Evolutionary conservation across 30 jellyfish, hydroid and myxozoan genomes (phyloP).

Genomic region (Turritopsis rubra): DNA sequence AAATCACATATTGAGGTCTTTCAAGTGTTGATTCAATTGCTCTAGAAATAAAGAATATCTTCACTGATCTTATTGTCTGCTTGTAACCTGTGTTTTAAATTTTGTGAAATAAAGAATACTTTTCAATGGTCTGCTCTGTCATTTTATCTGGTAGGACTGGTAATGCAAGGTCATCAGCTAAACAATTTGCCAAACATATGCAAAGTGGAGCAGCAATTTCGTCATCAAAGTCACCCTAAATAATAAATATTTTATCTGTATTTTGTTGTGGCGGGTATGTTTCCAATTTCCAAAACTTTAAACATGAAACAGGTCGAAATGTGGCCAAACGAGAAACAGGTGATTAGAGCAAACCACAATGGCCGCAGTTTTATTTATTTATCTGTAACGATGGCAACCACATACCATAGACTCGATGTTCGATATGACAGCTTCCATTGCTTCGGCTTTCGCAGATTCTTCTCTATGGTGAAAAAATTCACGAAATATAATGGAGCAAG

Average conservation of each 20-base stretch:
- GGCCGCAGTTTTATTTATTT: no score
- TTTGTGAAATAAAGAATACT: background rate
- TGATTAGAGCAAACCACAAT: no score
- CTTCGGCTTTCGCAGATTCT: constrained; percentile 47
- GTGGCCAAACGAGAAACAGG: no score
- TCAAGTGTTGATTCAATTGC: constrained; percentile 67
- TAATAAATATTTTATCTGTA: no score
- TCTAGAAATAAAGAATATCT: constrained; percentile 28
- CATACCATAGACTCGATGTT: constrained; percentile 87
- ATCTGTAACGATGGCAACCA: no score
- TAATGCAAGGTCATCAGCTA: constrained; percentile 69
- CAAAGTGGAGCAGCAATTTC: constrained; percentile 89
- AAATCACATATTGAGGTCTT: constrained; percentile 69
- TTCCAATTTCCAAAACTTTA: no score
- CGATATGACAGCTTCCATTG: constrained; percentile 90
- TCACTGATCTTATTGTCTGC: background rate
- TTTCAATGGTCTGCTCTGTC: constrained; percentile 37
- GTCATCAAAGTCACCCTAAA: constrained; percentile 89
- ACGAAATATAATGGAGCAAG: background rate
- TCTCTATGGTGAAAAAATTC: constrained; percentile 11
- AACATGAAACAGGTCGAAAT: no score
- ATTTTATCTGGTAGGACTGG: constrained; percentile 67
- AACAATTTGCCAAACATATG: constrained; percentile 77
- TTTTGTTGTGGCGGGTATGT: no score
- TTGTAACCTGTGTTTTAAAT: no score